These are phyloP conservation scores for Argopecten irradians DNA, from an alignment of 1,140 invertebrate species.

Conservation along the genomic window DNA sequence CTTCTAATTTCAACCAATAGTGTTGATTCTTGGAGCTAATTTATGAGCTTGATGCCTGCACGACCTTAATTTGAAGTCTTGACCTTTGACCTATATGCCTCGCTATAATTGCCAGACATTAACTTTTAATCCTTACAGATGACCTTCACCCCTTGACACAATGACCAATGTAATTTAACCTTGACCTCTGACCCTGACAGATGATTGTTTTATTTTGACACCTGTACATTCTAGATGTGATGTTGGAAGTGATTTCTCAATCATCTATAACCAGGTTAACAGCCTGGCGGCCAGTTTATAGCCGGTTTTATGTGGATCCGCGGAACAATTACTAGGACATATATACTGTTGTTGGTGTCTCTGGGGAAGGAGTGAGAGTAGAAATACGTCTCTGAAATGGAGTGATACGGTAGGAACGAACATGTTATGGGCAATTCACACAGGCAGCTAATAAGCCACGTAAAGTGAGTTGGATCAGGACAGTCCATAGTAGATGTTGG, in stretches of 20 bases:
- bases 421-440: neutral
- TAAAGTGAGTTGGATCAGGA: no score
- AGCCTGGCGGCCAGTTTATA: neutral
- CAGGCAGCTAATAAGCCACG: neutral
- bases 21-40: no score
- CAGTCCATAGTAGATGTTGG: no score
- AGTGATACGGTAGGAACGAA: no score
- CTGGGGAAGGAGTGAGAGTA: neutral
- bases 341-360: neutral
- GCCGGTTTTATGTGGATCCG: neutral
- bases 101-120: no score
- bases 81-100: neutral
- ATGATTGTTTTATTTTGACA: neutral
- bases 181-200: neutral
- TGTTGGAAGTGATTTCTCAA: neutral
- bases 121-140: no score
- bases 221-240: neutral
- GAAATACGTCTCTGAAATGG: no score
- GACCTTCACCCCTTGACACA: neutral
- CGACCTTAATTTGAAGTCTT: neutral
- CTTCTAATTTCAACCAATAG: no score
- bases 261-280: neutral
- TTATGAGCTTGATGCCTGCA: no score
- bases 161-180: neutral
- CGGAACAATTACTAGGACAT: no score